Percentiles rank a stretch among this genome's conserved stretches.
These are phyloP conservation scores for Pentamera pediparva DNA, from an alignment of 53 echinoderm and acorn worm genomes.

Conservation along the genomic window DNA sequence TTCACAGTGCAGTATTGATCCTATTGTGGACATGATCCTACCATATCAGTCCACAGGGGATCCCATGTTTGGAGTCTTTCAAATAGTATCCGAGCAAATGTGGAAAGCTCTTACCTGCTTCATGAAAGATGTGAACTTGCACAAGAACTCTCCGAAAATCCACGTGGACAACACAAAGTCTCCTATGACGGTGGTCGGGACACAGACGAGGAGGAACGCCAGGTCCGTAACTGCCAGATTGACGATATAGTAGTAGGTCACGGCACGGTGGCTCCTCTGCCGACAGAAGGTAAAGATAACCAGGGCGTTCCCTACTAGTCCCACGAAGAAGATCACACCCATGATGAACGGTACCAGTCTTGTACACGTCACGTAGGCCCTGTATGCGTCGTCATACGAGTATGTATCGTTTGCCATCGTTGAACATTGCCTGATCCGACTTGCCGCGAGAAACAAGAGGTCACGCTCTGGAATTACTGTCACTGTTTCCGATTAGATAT, in stretches of 20 bases:
- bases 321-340: neutral
- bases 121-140: conserved; percentile 14
- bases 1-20: too few species aligned
- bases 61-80: too few species aligned
- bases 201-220: conserved; percentile 7
- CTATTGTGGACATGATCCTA: too few species aligned
- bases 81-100: too few species aligned
- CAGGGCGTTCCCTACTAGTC: conserved; percentile 7
- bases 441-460: too few species aligned
- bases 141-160: conserved; percentile 17
- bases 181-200: conserved; percentile 5
- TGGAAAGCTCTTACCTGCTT: conserved; percentile 29
- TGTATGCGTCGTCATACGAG: too few species aligned
- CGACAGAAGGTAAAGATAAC: conserved; percentile 26
- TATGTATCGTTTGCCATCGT: too few species aligned
- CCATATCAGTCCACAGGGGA: too few species aligned
- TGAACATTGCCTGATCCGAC: too few species aligned
- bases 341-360: neutral
- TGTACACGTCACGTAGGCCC: neutral
- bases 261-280: conserved; percentile 17
- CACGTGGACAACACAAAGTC: neutral
- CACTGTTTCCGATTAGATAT: too few species aligned
- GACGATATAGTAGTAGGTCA: conserved; percentile 21
- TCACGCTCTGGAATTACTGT: too few species aligned
- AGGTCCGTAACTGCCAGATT: conserved; percentile 20